Evolutionary conservation across 2,797 vertebrate genomes (phyloP).

Genomic region (Sebastes itinus): DNA sequence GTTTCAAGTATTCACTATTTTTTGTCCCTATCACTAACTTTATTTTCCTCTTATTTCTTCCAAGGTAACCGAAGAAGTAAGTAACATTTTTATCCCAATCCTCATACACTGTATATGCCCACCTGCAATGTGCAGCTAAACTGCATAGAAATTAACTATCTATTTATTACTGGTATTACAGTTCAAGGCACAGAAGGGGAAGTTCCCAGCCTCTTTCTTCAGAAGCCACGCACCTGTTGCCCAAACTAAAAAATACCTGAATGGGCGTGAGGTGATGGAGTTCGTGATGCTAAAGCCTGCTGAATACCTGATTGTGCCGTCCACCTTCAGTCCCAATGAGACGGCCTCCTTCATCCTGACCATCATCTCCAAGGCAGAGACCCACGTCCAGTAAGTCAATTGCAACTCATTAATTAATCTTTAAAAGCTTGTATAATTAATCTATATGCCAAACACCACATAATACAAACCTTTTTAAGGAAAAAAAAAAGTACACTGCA

Average conservation of each 20-base stretch:
- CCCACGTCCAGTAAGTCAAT: slow-evolving; percentile 55
- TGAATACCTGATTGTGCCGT: slow-evolving; percentile 78
- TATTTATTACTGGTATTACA: slow-evolving; percentile 21
- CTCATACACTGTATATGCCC: not conserved
- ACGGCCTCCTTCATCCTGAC: slow-evolving; percentile 73
- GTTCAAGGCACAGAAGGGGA: slow-evolving; percentile 49
- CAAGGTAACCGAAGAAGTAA: slow-evolving; percentile 74
- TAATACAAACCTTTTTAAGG: not conserved
- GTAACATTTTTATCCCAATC: not conserved
- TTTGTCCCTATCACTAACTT: not conserved
- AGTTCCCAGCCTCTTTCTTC: slow-evolving; percentile 74
- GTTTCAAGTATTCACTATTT: not conserved
- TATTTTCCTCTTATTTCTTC: not conserved
- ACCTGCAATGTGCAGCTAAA: not conserved
- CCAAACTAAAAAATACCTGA: slow-evolving; percentile 25
- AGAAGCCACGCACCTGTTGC: not conserved
- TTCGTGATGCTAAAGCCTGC: slow-evolving; percentile 64
- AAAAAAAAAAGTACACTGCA: not conserved
- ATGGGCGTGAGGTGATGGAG: slow-evolving; percentile 71
- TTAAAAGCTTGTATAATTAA: not conserved
- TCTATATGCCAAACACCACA: not conserved
- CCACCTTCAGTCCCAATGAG: slow-evolving; percentile 59
- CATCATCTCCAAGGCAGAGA: slow-evolving; percentile 72
- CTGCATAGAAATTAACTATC: not conserved
- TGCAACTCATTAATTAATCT: not conserved